Evolutionary conservation across 23 tunicate genomes (phyloP), one percentile per base, ranked within the genome.

Genomic region (Halocynthia aurantium): DNA sequence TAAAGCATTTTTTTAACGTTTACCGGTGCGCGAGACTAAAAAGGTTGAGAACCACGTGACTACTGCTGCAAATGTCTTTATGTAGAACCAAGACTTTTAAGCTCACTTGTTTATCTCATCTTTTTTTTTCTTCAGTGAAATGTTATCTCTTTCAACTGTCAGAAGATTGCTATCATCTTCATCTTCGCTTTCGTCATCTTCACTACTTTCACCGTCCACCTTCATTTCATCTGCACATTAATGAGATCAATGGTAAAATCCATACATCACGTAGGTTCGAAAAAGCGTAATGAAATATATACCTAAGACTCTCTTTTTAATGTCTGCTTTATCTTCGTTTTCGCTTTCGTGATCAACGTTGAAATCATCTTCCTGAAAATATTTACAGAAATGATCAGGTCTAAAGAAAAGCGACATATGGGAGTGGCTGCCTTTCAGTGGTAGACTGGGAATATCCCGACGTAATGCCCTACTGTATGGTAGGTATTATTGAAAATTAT

Each of bases 91-190:
- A 4, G n/a, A 60, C 17, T 15, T 60, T 15, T 15, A 51, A 73
- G 7, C 78, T 31, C 71, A 88, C 95, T 88, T 89, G 75, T 79
- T 67, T 21, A 84, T 60, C 40, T 71, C 52, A 0, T 78, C 74
- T 84, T 80, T 55, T 58, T 75, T 84, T 73, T 84, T 76, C 22
- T 52, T 51, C 0, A 75, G 50, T 40, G 55, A 51, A 57, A 68
- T 80, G 31, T 88, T 52, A 50, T 84, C 72, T 53, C 72, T 89
- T 61, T 89, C 96, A 69, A 89, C 81, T 7, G 84, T 85, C 55
- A 89, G 85, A 10, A 68, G 50, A 11, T 72, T 76, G 17, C 79
- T 70, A n/a, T 51, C 75, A 10, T 22, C 57, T 50, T 8, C 76
- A 44, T 81, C 93, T 10, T 83, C 87, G 71, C 61, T 67, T 7